Evolutionary conservation across 2,888 invertebrate species (phyloP).

Genomic region (Dyspetes luteomarginatus): DNA sequence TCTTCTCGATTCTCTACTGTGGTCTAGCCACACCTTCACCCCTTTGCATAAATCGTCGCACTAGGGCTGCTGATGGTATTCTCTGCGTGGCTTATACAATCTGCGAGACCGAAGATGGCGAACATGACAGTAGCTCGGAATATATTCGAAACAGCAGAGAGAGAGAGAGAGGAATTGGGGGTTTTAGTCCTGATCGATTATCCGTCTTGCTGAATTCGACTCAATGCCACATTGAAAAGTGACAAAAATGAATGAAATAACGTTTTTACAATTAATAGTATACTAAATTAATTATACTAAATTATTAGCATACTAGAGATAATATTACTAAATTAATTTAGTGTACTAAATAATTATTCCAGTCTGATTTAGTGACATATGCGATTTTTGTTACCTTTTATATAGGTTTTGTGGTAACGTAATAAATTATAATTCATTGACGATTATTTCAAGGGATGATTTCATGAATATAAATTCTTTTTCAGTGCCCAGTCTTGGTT

Average conservation of each 20-base stretch:
- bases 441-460: background rate
- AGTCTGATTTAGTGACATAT: too few relatives aligned
- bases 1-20: conserved; percentile 4
- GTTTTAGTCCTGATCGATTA: conserved; percentile 76
- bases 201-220: conserved; percentile 60
- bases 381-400: too few relatives aligned
- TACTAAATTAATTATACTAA: too few relatives aligned
- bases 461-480: background rate
- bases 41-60: conserved; percentile 26
- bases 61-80: conserved; percentile 7
- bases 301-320: too few relatives aligned
- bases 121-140: background rate
- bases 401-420: too few relatives aligned
- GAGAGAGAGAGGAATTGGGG: conserved; percentile 40
- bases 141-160: background rate
- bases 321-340: too few relatives aligned
- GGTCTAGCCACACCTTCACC: conserved; percentile 25
- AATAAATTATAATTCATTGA: too few relatives aligned
- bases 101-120: conserved; percentile 3
- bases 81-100: background rate
- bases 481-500: background rate
- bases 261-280: too few relatives aligned
- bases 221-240: background rate
- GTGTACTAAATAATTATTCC: too few relatives aligned
- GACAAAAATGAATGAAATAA: background rate